Percentiles rank a stretch among this genome's conserved stretches.
These are phyloP conservation scores for Sphaerodactylus townsendi DNA, from an alignment of 2,113 vertebrate genomes.

Conservation along the genomic window DNA sequence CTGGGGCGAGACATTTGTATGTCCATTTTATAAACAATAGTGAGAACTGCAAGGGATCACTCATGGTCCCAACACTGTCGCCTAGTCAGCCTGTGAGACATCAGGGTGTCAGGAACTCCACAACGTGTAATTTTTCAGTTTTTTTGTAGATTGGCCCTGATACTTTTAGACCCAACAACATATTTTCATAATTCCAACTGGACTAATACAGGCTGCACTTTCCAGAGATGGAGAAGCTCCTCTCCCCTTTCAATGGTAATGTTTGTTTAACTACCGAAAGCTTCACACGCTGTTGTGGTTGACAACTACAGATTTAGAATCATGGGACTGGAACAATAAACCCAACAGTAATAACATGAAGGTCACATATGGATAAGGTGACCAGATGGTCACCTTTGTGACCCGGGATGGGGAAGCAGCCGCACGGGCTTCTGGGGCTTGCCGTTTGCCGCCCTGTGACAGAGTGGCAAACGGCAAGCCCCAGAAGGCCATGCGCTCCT, in stretches of 20 bases:
- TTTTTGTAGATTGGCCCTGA: neutral
- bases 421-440: too few species aligned
- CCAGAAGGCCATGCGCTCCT: too few species aligned
- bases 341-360: accelerated
- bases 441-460: too few species aligned
- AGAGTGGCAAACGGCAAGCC: too few species aligned
- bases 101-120: neutral
- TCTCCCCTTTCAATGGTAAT: accelerated
- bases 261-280: neutral
- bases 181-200: neutral
- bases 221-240: neutral
- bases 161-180: neutral
- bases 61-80: neutral
- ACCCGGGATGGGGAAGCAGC: too few species aligned
- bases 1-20: neutral
- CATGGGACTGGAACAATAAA: neutral
- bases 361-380: neutral
- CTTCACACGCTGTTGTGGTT: neutral
- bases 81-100: too few species aligned
- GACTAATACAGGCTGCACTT: neutral
- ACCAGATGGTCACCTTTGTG: too few species aligned
- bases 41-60: neutral
- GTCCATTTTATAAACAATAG: neutral
- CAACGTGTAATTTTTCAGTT: neutral
- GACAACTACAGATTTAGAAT: neutral